Conservation (phyloP, 2,113 vertebrate species). For the Embiotoca jacksoni region DNA sequence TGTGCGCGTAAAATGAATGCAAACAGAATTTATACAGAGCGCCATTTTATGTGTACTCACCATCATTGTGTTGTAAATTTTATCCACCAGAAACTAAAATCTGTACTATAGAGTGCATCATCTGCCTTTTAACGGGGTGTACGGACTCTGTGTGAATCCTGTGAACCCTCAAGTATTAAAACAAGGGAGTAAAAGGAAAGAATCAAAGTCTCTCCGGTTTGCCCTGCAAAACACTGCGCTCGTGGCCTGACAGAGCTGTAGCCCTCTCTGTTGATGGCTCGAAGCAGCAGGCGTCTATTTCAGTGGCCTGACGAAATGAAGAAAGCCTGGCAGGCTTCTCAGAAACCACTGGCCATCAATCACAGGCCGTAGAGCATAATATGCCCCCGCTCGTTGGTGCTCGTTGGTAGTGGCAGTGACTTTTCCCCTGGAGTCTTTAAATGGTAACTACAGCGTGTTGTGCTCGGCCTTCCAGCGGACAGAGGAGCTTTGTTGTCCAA, state of each 20-base stretch:
- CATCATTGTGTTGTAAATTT: neutral
- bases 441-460: constrained; percentile 52
- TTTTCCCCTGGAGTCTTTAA: constrained; percentile 51
- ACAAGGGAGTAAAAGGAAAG: neutral
- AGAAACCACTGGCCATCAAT: constrained; percentile 80
- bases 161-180: neutral
- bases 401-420: constrained; percentile 33
- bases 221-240: neutral
- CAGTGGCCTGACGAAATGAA: constrained; percentile 77
- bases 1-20: neutral
- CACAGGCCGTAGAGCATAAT: constrained; percentile 54
- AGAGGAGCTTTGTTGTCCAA: constrained; percentile 49
- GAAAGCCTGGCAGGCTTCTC: constrained; percentile 76
- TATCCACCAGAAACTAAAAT: neutral
- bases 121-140: neutral
- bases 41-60: neutral
- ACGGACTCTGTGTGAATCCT: neutral
- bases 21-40: neutral
- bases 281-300: constrained; percentile 84
- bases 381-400: constrained; percentile 29
- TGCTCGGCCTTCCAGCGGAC: constrained; percentile 50
- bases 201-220: neutral
- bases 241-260: constrained; percentile 69
- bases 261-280: constrained; percentile 74
- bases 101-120: neutral